phyloP scores from a whole-genome alignment of 2,797 vertebrate genomes.

The Sebastes baramenuke region DNA sequence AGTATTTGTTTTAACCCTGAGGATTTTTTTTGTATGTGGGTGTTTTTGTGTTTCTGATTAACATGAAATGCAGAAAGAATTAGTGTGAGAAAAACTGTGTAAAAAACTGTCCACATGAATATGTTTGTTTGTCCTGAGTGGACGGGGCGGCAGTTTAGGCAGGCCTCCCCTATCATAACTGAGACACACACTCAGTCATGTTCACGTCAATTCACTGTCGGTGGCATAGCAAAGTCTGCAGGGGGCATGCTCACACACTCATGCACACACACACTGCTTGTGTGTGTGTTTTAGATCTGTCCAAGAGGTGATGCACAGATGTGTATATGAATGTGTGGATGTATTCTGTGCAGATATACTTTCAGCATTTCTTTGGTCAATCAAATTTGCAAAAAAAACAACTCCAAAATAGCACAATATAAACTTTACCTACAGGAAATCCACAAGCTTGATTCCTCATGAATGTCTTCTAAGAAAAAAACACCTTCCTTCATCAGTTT shows the following conservation, averaged over 20 bases:
- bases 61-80: background rate
- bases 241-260: constrained; percentile 40
- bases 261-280: background rate
- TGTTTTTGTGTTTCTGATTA: background rate
- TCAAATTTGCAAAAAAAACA: background rate
- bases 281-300: background rate
- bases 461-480: background rate
- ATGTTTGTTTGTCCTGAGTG: constrained; percentile 31
- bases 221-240: constrained; percentile 66
- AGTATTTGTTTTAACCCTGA: background rate
- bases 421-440: background rate
- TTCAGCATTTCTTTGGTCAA: background rate
- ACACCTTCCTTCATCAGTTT: background rate
- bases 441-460: background rate
- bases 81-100: background rate
- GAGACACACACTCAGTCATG: constrained; percentile 41
- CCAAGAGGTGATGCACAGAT: background rate
- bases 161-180: constrained; percentile 72
- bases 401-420: background rate
- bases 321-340: background rate
- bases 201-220: constrained; percentile 59
- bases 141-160: constrained; percentile 6
- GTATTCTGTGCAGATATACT: background rate
- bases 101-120: background rate
- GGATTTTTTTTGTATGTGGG: background rate